Conservation (phyloP, 1,140 invertebrate genomes). For the Pristionchus pacificus region DNA sequence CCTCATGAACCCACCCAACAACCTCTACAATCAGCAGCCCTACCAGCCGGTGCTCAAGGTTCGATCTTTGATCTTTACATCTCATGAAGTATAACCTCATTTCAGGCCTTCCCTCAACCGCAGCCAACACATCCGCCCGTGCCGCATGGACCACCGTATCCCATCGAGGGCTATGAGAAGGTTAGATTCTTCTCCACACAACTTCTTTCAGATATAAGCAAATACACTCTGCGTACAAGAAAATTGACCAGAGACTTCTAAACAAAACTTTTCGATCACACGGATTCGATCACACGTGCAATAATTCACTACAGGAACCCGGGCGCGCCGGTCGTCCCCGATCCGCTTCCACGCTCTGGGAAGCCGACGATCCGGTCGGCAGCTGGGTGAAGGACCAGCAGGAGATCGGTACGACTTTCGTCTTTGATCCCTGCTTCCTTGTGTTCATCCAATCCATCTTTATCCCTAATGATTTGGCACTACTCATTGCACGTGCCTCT, state of each 20-base stretch:
- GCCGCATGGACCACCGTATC: constrained; percentile 12
- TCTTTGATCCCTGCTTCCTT: background rate
- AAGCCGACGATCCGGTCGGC: constrained; percentile 33
- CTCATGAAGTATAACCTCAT: too few species aligned
- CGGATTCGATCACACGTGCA: background rate
- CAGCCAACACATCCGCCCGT: background rate
- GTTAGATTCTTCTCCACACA: too few species aligned
- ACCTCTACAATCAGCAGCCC: background rate
- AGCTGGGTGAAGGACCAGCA: constrained; percentile 37
- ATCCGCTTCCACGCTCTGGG: background rate
- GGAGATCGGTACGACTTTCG: constrained; percentile 13
- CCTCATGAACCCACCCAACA: background rate
- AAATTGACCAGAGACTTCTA: too few species aligned
- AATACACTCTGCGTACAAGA: too few species aligned
- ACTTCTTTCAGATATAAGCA: too few species aligned
- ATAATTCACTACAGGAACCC: background rate
- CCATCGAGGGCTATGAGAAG: constrained; percentile 11
- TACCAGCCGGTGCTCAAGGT: background rate
- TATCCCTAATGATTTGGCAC: too few species aligned
- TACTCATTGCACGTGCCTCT: too few species aligned
- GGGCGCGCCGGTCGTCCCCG: background rate
- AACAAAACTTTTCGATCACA: too few species aligned
- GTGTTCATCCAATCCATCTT: too few species aligned
- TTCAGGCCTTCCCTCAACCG: background rate
- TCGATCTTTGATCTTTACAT: too few species aligned